Evolutionary conservation across 1,140 invertebrate species (phyloP).

Genomic region (Eriocheir sinensis): DNA sequence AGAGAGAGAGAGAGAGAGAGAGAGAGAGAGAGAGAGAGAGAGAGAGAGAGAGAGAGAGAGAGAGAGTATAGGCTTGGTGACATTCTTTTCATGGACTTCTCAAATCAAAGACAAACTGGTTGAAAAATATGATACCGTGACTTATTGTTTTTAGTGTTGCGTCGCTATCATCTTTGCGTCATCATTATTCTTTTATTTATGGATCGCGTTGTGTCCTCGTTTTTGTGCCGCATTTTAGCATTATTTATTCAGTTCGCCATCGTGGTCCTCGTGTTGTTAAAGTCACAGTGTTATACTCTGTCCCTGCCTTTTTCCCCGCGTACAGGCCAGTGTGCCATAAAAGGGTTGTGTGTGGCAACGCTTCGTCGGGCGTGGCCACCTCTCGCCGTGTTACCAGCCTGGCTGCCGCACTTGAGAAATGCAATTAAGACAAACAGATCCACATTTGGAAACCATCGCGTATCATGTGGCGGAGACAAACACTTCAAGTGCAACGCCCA

Average conservation of each 20-base stretch:
- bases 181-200: no score
- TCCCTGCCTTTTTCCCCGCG: background rate
- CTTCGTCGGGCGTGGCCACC: background rate
- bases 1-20: conserved; percentile 7
- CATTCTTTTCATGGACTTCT: conserved; percentile 11
- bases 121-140: background rate
- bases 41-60: background rate
- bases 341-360: background rate
- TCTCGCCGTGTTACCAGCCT: background rate
- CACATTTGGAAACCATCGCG: background rate
- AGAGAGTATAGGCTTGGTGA: background rate
- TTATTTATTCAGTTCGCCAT: background rate
- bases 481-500: background rate
- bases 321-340: background rate
- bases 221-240: no score
- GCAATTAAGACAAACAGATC: background rate
- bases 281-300: background rate
- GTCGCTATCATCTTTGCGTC: no score
- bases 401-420: background rate
- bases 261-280: background rate
- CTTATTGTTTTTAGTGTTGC: background rate
- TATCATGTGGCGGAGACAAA: background rate
- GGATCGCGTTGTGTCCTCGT: no score
- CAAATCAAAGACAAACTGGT: background rate
- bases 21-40: background rate